A percentile compares a stretch with the other conserved stretches of the same genome.
These are phyloP conservation scores for Hephaestus fuliginosus DNA, from an alignment of 2,797 vertebrate species.

Conservation along the genomic window DNA sequence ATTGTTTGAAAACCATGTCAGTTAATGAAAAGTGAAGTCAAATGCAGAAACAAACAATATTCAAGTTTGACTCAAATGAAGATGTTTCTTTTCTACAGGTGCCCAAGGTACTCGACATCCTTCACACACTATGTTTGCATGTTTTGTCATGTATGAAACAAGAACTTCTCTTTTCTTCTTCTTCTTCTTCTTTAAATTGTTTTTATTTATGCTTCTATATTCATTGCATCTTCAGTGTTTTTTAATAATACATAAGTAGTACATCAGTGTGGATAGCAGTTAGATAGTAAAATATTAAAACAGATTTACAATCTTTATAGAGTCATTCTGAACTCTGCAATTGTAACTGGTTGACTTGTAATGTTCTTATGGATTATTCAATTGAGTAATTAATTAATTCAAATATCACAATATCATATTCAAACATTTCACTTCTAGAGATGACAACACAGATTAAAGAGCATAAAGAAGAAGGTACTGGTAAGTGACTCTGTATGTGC, in stretches of 20 bases:
- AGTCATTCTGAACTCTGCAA: not conserved
- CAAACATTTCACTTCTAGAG: rapidly evolving
- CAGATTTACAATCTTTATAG: not conserved
- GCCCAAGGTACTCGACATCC: conserved; percentile 13
- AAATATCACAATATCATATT: not conserved
- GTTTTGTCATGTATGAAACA: not conserved
- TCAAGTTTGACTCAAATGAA: not conserved
- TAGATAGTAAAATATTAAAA: not conserved
- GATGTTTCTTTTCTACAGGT: conserved; percentile 22
- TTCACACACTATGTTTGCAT: not conserved
- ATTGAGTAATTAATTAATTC: not conserved
- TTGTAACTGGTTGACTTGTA: not conserved
- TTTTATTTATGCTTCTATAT: not conserved
- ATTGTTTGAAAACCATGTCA: not conserved
- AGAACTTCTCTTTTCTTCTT: not conserved
- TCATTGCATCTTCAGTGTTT: not conserved
- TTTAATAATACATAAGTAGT: not conserved
- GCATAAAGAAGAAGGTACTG: rapidly evolving
- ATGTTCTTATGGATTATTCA: not conserved
- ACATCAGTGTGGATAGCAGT: not conserved
- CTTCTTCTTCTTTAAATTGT: not conserved
- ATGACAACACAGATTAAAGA: rapidly evolving
- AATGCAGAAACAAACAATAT: not conserved
- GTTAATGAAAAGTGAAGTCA: not conserved
- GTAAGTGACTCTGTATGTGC: conserved; percentile 9